These are phyloP conservation scores for Yoshiicerus persimilis DNA, from an alignment of 1,140 invertebrate genomes.

Conservation along the genomic window DNA sequence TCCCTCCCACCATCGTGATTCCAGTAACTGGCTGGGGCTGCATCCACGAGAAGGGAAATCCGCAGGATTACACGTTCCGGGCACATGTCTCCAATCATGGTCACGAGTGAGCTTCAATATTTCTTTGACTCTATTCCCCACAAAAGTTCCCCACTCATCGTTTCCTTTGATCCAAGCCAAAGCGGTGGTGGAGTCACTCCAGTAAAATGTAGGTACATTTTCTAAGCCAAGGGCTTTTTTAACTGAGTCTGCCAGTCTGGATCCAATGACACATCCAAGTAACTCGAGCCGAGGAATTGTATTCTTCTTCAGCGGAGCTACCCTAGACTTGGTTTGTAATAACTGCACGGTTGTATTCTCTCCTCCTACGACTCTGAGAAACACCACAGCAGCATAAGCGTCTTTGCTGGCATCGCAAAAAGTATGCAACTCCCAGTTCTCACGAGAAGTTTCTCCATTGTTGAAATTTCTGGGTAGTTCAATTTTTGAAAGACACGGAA, in stretches of 20 bases:
- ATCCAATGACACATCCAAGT: slow-evolving; percentile 52
- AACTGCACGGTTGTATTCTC: background rate
- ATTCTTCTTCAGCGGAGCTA: slow-evolving; percentile 50
- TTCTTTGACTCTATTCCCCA: too few relatives aligned
- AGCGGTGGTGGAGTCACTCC: slow-evolving; percentile 52
- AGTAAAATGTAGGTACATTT: slow-evolving; percentile 42
- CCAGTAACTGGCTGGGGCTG: background rate
- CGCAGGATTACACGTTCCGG: slow-evolving; percentile 33
- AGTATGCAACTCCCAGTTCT: too few relatives aligned
- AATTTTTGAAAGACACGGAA: background rate
- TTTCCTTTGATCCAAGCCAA: too few relatives aligned
- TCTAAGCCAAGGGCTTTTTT: background rate
- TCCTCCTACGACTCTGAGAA: too few relatives aligned
- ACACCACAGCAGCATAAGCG: too few relatives aligned
- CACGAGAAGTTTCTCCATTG: too few relatives aligned
- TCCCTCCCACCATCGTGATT: slow-evolving; percentile 37
- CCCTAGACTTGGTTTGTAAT: too few relatives aligned
- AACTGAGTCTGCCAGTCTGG: slow-evolving; percentile 46
- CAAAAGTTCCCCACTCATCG: too few relatives aligned
- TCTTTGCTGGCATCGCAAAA: too few relatives aligned
- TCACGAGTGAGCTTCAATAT: background rate
- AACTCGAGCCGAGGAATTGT: slow-evolving; percentile 53
- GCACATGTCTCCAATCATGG: slow-evolving; percentile 26
- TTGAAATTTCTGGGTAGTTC: too few relatives aligned
- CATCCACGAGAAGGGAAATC: slow-evolving; percentile 36